A percentile compares a stretch with the other conserved stretches of the same genome.
phyloP scores from a whole-genome alignment of 2,113 vertebrate genomes.

The Eudyptes chrysolophus region DNA sequence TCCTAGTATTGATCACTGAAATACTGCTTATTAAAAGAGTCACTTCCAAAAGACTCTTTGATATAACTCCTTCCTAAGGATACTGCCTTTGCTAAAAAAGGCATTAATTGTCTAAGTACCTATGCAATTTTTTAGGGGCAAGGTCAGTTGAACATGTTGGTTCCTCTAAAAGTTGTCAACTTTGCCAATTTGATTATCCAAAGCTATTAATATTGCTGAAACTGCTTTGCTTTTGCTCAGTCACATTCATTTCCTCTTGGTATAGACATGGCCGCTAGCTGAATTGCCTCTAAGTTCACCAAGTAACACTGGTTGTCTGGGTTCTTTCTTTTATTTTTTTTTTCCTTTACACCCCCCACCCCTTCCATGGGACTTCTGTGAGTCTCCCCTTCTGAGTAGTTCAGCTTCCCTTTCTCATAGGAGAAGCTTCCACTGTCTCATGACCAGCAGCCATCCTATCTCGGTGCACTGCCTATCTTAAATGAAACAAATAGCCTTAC shows the following conservation, averaged over 20 bases:
- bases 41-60: not conserved
- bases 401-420: not conserved
- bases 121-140: accelerated
- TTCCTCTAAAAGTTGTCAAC: not conserved
- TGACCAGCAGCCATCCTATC: not conserved
- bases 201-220: not conserved
- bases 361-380: not conserved
- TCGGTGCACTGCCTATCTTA: not conserved
- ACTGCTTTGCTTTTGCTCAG: not conserved
- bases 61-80: not conserved
- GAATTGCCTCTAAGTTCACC: not conserved
- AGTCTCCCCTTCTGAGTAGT: not conserved
- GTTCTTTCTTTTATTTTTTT: accelerated
- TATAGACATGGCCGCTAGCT: not conserved
- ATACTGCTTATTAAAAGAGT: not conserved
- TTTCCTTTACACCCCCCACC: not conserved
- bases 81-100: not conserved
- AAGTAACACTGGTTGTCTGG: not conserved
- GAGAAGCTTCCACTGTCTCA: not conserved
- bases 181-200: not conserved
- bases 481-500: not conserved
- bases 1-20: not conserved
- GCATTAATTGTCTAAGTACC: not conserved
- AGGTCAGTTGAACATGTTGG: not conserved
- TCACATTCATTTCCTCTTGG: not conserved